phyloP scores from a whole-genome alignment of 2,888 invertebrate species.

The Trilocha varians region DNA sequence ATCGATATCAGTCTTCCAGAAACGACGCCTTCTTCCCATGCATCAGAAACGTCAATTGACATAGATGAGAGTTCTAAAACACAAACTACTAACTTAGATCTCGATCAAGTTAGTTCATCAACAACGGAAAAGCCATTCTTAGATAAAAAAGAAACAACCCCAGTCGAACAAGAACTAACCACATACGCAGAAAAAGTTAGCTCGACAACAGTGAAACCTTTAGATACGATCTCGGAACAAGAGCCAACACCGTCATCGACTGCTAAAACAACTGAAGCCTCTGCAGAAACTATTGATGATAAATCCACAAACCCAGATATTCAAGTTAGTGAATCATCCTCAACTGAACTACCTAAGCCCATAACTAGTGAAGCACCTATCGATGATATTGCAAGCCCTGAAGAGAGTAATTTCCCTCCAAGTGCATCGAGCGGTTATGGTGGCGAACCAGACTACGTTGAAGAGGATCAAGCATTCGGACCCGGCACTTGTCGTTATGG shows the following conservation, averaged over 20 bases:
- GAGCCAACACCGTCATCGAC: constrained; percentile 11
- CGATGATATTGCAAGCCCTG: constrained; percentile 44
- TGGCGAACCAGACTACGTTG: constrained; percentile 79
- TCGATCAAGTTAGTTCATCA: constrained; percentile 11
- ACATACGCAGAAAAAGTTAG: constrained; percentile 16
- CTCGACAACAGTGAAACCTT: constrained; percentile 14
- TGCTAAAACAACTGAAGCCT: constrained; percentile 12
- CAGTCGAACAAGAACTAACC: constrained; percentile 17
- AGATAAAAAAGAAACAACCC: constrained; percentile 12
- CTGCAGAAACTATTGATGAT: constrained; percentile 22
- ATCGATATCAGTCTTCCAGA: constrained; percentile 7
- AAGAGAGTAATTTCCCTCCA: constrained; percentile 43
- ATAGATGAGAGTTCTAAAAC: constrained; percentile 4
- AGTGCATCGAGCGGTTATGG: constrained; percentile 59
- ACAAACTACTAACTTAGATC: constrained; percentile 7
- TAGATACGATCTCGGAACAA: constrained; percentile 4
- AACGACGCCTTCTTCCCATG: constrained; percentile 7
- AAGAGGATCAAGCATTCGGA: constrained; percentile 85
- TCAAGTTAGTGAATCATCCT: constrained; percentile 23
- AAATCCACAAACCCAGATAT: constrained; percentile 35
- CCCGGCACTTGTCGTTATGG: constrained; percentile 94
- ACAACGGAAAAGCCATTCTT: constrained; percentile 10
- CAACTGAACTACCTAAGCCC: constrained; percentile 43
- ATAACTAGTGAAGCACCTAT: constrained; percentile 34
- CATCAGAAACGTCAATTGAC: constrained; percentile 7